A percentile compares a stretch with the other conserved stretches of the same genome.
phyloP scores from a whole-genome alignment of 2,797 vertebrate genomes.

The Lacerta viridis region DNA sequence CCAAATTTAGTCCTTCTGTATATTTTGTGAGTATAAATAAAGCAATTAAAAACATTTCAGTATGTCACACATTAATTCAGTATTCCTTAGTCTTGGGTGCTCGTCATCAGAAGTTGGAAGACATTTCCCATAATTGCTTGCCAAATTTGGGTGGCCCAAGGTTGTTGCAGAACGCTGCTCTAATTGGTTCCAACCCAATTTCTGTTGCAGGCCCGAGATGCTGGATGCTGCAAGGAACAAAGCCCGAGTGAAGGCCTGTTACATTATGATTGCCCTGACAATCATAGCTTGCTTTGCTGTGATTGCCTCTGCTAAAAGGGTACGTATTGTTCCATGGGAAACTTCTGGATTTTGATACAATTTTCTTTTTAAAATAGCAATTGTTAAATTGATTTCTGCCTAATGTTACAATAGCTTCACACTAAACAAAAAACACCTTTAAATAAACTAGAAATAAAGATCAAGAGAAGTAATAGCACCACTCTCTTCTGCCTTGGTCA shows the following conservation, averaged over 20 bases:
- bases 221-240: conserved; percentile 82
- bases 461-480: no score
- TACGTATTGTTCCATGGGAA: conserved; percentile 27
- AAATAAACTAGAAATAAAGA: no score
- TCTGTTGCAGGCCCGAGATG: conserved; percentile 79
- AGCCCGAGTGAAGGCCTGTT: conserved; percentile 84
- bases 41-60: neutral
- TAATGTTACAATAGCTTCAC: neutral
- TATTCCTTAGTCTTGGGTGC: neutral
- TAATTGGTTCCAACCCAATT: conserved; percentile 12
- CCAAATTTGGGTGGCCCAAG: no score
- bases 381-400: neutral
- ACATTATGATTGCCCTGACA: conserved; percentile 84
- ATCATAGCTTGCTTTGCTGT: conserved; percentile 81
- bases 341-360: neutral
- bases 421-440: neutral
- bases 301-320: conserved; percentile 83
- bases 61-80: neutral
- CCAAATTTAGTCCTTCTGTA: neutral
- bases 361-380: no score
- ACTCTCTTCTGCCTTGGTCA: no score
- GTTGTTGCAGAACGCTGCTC: no score
- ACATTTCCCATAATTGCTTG: no score
- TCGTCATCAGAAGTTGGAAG: no score
- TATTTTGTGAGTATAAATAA: neutral